These are phyloP conservation scores for Perognathus longimembris DNA, from an alignment of 2,113 vertebrate genomes.

Conservation along the genomic window DNA sequence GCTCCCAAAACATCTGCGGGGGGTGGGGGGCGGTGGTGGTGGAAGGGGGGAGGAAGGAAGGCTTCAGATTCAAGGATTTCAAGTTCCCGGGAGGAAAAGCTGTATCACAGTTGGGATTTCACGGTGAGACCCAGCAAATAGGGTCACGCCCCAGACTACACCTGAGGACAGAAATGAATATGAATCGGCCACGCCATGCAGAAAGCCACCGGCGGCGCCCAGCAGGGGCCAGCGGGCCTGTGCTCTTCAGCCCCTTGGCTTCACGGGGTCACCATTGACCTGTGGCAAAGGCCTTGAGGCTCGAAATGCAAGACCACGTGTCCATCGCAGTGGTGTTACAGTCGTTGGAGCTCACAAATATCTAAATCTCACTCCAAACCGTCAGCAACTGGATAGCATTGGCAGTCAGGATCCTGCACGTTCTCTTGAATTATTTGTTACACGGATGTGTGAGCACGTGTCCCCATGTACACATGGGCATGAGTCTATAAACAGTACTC, in stretches of 20 bases:
- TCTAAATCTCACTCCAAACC: not conserved
- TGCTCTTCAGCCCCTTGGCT: accelerated
- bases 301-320: not conserved
- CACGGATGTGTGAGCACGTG: accelerated
- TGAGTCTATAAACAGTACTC: too few species aligned
- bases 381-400: not conserved
- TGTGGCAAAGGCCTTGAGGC: not conserved
- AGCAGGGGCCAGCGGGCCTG: accelerated
- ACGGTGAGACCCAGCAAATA: not conserved
- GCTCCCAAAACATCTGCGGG: too few species aligned
- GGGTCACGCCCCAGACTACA: accelerated
- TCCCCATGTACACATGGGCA: not conserved
- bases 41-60: too few species aligned
- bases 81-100: accelerated
- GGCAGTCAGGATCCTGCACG: not conserved
- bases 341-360: not conserved
- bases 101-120: accelerated
- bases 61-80: too few species aligned
- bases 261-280: not conserved
- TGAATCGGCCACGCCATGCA: accelerated
- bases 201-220: not conserved
- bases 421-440: not conserved
- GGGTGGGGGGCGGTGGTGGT: too few species aligned
- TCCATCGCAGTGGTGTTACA: too few species aligned
- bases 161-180: not conserved